Evolutionary conservation across 1,140 invertebrate species (phyloP), one percentile per base, ranked within the genome.

Genomic region (Centruroides vittatus): DNA sequence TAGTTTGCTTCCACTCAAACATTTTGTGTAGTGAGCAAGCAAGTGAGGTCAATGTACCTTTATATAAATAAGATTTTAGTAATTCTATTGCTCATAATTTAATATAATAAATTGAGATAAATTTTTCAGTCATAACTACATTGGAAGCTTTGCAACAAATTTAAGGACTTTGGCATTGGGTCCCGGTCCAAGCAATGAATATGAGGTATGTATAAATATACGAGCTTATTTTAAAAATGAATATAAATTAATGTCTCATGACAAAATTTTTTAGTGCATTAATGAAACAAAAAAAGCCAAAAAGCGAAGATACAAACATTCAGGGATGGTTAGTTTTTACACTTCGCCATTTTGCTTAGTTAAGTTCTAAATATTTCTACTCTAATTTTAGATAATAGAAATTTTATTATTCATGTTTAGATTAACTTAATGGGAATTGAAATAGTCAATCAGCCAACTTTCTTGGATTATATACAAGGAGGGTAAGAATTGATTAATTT

Each of bases 381-480:
- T 23, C 23, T 23, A 23, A 23, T 23, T 23, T 23, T 23, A 23
- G 23, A 23, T 23, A 23, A 23, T 23, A 23, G 23, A 23, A 23
- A 23, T 23, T 41, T 41, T 41, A 41, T 8, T 41, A 6, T 41
- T 41, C 3, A 6, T 41, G 41, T 41, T 41, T 41, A 41, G 41
- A 41, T 41, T 6, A 41, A 41, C 8, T 41, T 41, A 41, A 41
- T 41, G 41, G 13, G 55, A 36, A 13, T 56, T 36, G 12, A 56
- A 13, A 3, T 56, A 5, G 34, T 13, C 5, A 23, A 4, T 23
- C 55, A 64, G 46, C 48, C 55, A n/a, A 57, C 61, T n/a, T 66
- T 66, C 47, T 47, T 66, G 7, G 65, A 66, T 61, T 66, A 57
- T 34, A 61, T 66, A 34, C 49, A 55, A 35, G 54, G 49, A 9